A percentile compares a stretch with the other conserved stretches of the same genome.
These are phyloP conservation scores for Sebastes iracundus DNA, from an alignment of 2,797 vertebrate genomes.

Conservation along the genomic window DNA sequence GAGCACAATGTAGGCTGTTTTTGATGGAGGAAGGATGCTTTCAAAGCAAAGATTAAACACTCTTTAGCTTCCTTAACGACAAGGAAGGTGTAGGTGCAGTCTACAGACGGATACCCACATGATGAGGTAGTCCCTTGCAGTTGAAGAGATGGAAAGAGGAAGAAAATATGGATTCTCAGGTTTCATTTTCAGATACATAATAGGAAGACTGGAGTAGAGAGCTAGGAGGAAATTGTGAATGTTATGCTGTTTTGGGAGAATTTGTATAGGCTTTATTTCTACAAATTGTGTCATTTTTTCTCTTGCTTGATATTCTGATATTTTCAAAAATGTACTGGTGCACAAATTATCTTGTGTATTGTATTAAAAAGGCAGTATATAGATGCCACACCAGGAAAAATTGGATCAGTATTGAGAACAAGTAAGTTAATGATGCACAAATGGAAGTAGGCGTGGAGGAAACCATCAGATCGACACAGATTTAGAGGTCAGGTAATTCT, in stretches of 20 bases:
- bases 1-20: conserved; percentile 26
- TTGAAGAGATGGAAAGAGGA: conserved; percentile 30
- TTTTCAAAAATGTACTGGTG: conserved; percentile 4
- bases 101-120: neutral
- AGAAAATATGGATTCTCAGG: conserved; percentile 64
- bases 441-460: neutral
- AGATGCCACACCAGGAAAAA: too few species aligned
- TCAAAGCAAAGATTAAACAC: neutral
- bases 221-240: conserved; percentile 33
- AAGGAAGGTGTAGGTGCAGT: conserved; percentile 26
- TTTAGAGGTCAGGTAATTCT: conserved; percentile 32
- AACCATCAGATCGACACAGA: neutral
- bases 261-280: conserved; percentile 15
- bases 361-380: neutral
- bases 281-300: neutral
- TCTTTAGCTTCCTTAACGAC: neutral
- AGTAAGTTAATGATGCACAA: neutral
- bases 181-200: conserved; percentile 56
- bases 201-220: neutral
- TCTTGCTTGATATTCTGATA: neutral
- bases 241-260: conserved; percentile 31
- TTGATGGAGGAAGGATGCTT: conserved; percentile 9
- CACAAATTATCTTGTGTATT: neutral
- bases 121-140: conserved; percentile 22
- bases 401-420: too few species aligned